Conservation (phyloP, 1,140 invertebrate genomes). For the Lasioglossum albipes region DNA sequence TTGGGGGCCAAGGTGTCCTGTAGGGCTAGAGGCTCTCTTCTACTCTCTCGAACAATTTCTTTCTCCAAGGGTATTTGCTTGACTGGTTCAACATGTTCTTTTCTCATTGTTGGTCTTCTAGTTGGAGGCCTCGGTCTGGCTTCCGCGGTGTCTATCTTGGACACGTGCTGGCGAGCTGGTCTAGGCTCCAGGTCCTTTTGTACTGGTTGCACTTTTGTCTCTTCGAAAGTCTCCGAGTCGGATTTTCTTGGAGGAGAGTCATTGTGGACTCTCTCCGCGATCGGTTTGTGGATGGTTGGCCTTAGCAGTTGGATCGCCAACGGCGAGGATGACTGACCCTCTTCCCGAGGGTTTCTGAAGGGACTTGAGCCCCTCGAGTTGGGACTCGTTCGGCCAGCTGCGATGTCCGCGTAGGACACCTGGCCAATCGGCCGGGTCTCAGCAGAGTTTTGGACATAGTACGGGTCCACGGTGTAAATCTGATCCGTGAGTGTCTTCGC, state of each 20-base stretch:
- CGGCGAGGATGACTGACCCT: slow-evolving; percentile 55
- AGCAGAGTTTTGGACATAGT: slow-evolving; percentile 81
- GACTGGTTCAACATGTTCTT: not conserved
- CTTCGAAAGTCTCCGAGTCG: not conserved
- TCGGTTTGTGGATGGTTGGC: slow-evolving; percentile 8
- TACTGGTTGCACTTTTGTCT: not conserved
- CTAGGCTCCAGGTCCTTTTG: slow-evolving; percentile 22
- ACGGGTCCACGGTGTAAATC: slow-evolving; percentile 87
- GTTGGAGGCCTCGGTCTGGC: not conserved
- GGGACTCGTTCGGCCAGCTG: slow-evolving; percentile 79
- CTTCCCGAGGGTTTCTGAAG: slow-evolving; percentile 66
- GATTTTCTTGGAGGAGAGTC: not conserved
- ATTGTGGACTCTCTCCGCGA: not conserved
- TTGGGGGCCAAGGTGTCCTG: slow-evolving; percentile 56
- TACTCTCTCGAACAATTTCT: not conserved
- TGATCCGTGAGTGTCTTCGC: slow-evolving; percentile 85
- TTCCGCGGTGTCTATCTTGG: slow-evolving; percentile 14
- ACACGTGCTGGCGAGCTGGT: not conserved
- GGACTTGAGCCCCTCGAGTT: slow-evolving; percentile 73
- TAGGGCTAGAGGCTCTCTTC: not conserved
- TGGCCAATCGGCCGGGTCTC: slow-evolving; percentile 76
- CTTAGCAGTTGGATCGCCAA: slow-evolving; percentile 46
- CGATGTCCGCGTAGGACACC: slow-evolving; percentile 81
- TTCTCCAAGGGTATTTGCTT: too few relatives aligned
- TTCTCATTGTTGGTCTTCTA: slow-evolving; percentile 1